Evolutionary conservation across 2,797 vertebrate genomes (phyloP), one percentile per base, ranked within the genome.

Genomic region (Typhlichthys subterraneus): DNA sequence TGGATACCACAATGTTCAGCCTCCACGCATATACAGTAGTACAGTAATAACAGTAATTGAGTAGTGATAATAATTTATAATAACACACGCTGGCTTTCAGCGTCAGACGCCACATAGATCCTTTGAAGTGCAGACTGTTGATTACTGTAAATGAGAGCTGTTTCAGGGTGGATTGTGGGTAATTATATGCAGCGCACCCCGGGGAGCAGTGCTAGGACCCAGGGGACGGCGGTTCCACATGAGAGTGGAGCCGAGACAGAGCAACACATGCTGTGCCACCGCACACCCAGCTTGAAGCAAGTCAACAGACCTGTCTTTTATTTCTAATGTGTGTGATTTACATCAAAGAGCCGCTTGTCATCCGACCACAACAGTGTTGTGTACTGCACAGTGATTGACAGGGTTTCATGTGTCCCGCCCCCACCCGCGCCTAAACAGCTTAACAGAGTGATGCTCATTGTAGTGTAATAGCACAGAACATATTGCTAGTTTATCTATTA

Each of bases 111-210:
- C 83, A 88, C 86, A 85, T 81, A 84, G 87, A 88, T 88, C 85
- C 88, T 91, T 91, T 90, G 90, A 91, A 90, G 90, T 90, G 87
- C 87, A 90, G 88, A 90, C 86, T 91, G 90, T 91, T 91, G 90
- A 90, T 90, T 91, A 90, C 89, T 89, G 90, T 91, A 91, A 91
- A 91, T 91, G 88, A 91, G 90, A 88, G 90, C 89, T 90, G 88
- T 91, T 90, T 90, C 90, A 90, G 89, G 90, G 89, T 91, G 90
- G 90, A 91, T 91, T 90, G 88, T 91, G 90, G 90, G 89, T 91
- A 91, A 91, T 91, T 90, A 91, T 90, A 91, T 90, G 89, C 90
- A 90, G 86, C 88, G 90, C 89, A 91, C 90, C 79, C 89, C 73
- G 81, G 90, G 87, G 89, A 90, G 85, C 90, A 88, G 87, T 89